Conservation (phyloP, 2,888 invertebrate genomes). For the Boloria euphrosyne region DNA sequence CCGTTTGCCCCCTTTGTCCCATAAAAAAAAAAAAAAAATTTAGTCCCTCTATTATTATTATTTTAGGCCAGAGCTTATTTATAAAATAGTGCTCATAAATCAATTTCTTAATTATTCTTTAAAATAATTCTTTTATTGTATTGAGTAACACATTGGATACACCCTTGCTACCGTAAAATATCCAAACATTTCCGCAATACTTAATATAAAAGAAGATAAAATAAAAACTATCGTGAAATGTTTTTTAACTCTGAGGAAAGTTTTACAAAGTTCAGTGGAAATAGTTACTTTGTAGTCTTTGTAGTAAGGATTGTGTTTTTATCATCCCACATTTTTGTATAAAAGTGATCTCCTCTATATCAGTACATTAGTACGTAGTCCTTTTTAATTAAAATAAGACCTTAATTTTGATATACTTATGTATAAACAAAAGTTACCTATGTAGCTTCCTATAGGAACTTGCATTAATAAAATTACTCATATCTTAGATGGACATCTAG, state of each 20-base stretch:
- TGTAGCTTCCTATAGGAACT: no score
- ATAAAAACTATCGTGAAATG: conserved; percentile 35
- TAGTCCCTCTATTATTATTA: no score
- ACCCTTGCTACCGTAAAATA: background rate
- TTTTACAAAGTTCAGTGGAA: conserved; percentile 33
- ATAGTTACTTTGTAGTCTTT: conserved; percentile 39
- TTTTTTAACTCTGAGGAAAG: conserved; percentile 37
- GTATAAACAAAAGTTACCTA: no score
- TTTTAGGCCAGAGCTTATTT: no score
- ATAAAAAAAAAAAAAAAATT: no score
- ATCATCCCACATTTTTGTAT: conserved; percentile 33
- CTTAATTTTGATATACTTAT: no score
- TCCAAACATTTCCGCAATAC: background rate
- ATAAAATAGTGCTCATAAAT: no score
- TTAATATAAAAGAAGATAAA: conserved; percentile 23
- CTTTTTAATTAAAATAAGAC: no score
- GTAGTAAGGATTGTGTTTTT: conserved; percentile 35
- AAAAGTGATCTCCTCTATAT: conserved; percentile 31
- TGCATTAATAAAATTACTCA: no score
- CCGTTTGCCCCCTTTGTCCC: no score
- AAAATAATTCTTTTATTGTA: background rate
- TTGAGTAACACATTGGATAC: background rate
- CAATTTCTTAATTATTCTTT: background rate
- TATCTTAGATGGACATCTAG: background rate
- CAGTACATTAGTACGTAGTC: conserved; percentile 18